Evolutionary conservation across 2,113 vertebrate genomes (phyloP).

Genomic region (Rhea pennata): DNA sequence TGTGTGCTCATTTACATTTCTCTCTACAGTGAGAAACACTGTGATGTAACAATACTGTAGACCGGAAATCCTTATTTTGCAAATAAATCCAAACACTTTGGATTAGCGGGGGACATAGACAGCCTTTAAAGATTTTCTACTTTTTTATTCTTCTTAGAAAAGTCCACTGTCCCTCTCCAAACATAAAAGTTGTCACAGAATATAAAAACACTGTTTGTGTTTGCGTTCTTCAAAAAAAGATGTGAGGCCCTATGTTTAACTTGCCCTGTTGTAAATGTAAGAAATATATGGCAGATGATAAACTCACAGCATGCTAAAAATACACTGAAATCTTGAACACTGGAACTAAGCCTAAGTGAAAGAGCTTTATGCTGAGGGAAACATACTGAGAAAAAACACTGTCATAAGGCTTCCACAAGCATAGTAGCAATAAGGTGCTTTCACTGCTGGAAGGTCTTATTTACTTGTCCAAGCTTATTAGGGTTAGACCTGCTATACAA

Average conservation of each 20-base stretch:
- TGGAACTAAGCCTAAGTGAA: constrained; percentile 31
- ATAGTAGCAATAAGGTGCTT: background rate
- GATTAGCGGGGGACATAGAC: background rate
- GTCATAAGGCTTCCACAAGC: background rate
- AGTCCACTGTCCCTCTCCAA: background rate
- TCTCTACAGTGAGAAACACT: background rate
- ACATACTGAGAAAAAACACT: background rate
- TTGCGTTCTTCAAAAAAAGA: constrained; percentile 2
- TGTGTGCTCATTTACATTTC: background rate
- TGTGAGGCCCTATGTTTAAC: background rate
- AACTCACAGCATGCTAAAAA: constrained; percentile 49
- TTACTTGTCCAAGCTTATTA: constrained; percentile 36
- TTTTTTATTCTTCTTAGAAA: background rate
- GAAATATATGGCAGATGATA: constrained; percentile 12
- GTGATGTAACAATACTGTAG: background rate
- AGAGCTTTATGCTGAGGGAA: constrained; percentile 22
- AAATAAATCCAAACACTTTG: background rate
- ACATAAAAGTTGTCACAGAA: background rate
- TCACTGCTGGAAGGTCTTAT: constrained; percentile 1
- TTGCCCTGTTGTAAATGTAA: background rate
- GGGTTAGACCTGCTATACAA: background rate
- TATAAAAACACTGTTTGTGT: background rate
- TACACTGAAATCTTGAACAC: constrained; percentile 9
- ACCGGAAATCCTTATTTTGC: background rate
- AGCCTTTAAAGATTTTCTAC: background rate